Conservation (phyloP, 2,797 vertebrate species). For the Mallotus villosus region DNA sequence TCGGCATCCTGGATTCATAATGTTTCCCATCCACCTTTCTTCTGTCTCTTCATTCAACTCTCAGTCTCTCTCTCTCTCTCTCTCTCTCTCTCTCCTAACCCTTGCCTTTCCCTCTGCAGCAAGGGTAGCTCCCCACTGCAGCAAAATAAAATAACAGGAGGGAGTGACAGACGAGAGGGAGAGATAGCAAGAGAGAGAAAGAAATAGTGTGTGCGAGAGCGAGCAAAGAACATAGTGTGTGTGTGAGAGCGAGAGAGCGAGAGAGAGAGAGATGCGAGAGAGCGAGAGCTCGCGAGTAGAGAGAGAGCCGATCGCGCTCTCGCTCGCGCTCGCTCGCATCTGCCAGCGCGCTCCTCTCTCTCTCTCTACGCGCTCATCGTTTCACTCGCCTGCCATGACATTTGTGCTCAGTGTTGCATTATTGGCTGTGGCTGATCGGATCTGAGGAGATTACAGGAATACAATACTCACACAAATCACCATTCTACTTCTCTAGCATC, state of each 20-base stretch:
- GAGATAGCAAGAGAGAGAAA: background rate
- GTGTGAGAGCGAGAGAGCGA: slow-evolving; percentile 34
- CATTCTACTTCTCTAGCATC: slow-evolving; percentile 52
- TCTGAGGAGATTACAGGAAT: slow-evolving; percentile 77
- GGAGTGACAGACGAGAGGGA: background rate
- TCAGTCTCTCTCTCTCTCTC: slow-evolving; percentile 22
- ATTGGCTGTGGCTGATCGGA: slow-evolving; percentile 78
- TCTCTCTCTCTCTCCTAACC: slow-evolving; percentile 33
- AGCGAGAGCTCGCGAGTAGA: slow-evolving; percentile 9
- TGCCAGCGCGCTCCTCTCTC: too few relatives aligned
- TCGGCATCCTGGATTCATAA: slow-evolving; percentile 57
- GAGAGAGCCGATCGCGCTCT: too few relatives aligned
- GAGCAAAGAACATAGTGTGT: slow-evolving; percentile 32
- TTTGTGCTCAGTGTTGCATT: slow-evolving; percentile 74
- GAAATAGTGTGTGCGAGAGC: slow-evolving; percentile 37
- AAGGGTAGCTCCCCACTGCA: slow-evolving; percentile 61
- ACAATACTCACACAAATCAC: slow-evolving; percentile 73
- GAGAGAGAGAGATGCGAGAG: slow-evolving; percentile 33
- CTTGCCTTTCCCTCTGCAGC: slow-evolving; percentile 63
- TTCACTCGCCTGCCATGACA: too few relatives aligned
- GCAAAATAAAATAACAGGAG: slow-evolving; percentile 37
- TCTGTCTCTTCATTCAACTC: slow-evolving; percentile 33
- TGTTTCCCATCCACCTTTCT: slow-evolving; percentile 54
- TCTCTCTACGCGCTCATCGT: too few relatives aligned
- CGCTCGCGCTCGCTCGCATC: too few relatives aligned